phyloP scores from a whole-genome alignment of 2,888 invertebrate genomes.

The Amaurobius ferox region DNA sequence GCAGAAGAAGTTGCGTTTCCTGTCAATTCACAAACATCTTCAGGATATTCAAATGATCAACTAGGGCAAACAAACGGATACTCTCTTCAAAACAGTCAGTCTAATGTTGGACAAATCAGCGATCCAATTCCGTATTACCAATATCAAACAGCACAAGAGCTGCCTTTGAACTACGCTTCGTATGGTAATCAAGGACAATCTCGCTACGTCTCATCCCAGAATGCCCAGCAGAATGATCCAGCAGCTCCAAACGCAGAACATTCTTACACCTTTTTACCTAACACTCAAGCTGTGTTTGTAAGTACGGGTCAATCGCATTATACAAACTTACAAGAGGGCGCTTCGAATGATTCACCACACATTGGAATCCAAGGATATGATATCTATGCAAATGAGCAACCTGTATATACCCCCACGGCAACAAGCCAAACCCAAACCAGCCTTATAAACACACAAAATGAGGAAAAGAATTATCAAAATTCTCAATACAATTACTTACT shows the following conservation, averaged over 20 bases:
- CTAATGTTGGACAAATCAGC: neutral
- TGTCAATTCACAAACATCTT: slow-evolving; percentile 4
- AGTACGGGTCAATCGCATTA: slow-evolving; percentile 3
- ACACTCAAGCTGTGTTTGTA: neutral
- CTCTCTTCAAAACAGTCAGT: neutral
- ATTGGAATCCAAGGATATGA: neutral
- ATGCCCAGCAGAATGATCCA: slow-evolving; percentile 5
- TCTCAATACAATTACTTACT: neutral
- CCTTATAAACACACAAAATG: neutral
- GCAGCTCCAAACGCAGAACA: neutral
- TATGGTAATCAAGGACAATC: neutral
- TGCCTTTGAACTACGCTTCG: neutral
- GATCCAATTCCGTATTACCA: slow-evolving; percentile 3
- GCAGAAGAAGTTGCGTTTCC: slow-evolving; percentile 3
- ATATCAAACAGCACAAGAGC: slow-evolving; percentile 28
- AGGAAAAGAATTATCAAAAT: slow-evolving; percentile 8
- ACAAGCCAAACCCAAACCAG: neutral
- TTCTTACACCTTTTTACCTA: neutral
- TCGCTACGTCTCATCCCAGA: neutral
- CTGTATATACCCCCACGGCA: neutral
- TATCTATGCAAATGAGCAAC: slow-evolving; percentile 20
- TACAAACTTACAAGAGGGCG: neutral
- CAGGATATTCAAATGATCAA: neutral
- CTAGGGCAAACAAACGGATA: neutral
- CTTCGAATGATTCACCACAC: neutral